Evolutionary conservation across 2,797 vertebrate species (phyloP), one percentile per base, ranked within the genome.

Genomic region (Pampus argenteus): DNA sequence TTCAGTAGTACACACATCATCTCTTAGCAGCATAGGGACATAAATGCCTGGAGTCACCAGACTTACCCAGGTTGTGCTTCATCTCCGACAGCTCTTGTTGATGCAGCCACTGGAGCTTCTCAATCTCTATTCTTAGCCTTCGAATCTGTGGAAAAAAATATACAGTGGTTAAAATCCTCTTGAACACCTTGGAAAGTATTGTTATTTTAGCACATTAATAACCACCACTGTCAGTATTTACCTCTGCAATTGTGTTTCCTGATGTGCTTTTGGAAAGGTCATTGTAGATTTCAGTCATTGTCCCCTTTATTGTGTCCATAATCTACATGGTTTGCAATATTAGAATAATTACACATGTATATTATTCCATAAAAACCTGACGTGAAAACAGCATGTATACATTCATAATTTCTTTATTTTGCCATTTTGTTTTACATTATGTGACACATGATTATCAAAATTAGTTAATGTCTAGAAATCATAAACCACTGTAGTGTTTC

Each of bases 231-330:
- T 6, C 9, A 23, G 5, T 42, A 47, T 85, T 80, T 76, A 99
- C 98, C 96, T 99, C 97, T 18, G 96, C 96, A 83, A 99, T 97
- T 20, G 98, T 99, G 92, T 97, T 99, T 81, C 97, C 98, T 2
- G 98, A 97, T 20, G 96, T 97, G 90, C 95, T 98, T 94, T 97
- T 98, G 47, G 97, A 99, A 66, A 99, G 96, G 81, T 99, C 97
- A 1, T 98, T 99, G 86, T 99, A 99, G 80, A 99, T 98, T 93
- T 99, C 98, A 0, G 97, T 99, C 98, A 99, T 97, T 6, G 98
- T 99, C 83, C 97, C 98, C 93, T 99, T 99, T 83, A 99, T 98
- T 17, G 97, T 95, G 70, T 99, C 98, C 98, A 99, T 97, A 85
- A 99, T 98, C 98, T 99, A 88, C 29, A 92, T 75, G 87, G 58